A percentile compares a stretch with the other conserved stretches of the same genome.
phyloP scores from a whole-genome alignment of 1,140 invertebrate genomes.

The Hetaerina americana region DNA sequence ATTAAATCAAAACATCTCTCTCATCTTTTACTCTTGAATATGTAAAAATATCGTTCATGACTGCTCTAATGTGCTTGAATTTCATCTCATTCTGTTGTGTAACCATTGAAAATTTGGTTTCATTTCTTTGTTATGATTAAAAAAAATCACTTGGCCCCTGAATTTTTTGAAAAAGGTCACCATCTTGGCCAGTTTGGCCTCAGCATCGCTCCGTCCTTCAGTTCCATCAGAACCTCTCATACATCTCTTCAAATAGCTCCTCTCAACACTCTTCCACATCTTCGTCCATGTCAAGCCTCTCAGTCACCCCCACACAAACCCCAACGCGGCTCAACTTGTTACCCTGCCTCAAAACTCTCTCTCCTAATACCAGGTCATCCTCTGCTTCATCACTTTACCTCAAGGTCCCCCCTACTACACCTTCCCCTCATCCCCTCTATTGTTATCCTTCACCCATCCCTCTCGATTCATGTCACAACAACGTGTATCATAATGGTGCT shows the following conservation, averaged over 20 bases:
- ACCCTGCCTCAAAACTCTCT: not conserved
- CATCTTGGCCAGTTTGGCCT: conserved; percentile 41
- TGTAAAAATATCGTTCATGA: no score
- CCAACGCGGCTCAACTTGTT: conserved; percentile 3
- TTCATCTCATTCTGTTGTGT: conserved; percentile 14
- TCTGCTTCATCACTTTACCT: not conserved
- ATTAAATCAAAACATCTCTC: no score
- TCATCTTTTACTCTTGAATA: no score
- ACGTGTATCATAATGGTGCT: not conserved
- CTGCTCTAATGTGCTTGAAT: conserved; percentile 6
- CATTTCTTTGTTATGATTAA: no score
- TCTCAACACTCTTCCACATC: not conserved
- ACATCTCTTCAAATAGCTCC: not conserved
- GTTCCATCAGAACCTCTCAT: not conserved
- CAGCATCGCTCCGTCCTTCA: conserved; percentile 18
- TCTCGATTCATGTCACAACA: not conserved
- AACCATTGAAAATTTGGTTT: conserved; percentile 1
- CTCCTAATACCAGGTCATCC: not conserved
- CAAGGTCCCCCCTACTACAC: not conserved
- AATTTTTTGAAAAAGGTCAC: no score
- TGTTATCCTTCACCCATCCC: not conserved
- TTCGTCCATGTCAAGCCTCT: conserved; percentile 15
- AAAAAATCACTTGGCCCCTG: no score
- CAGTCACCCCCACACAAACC: conserved; percentile 8
- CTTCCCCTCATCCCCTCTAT: no score